Evolutionary conservation across 2,113 vertebrate genomes (phyloP), one percentile per base, ranked within the genome.

Genomic region (Lipophrys pholis): DNA sequence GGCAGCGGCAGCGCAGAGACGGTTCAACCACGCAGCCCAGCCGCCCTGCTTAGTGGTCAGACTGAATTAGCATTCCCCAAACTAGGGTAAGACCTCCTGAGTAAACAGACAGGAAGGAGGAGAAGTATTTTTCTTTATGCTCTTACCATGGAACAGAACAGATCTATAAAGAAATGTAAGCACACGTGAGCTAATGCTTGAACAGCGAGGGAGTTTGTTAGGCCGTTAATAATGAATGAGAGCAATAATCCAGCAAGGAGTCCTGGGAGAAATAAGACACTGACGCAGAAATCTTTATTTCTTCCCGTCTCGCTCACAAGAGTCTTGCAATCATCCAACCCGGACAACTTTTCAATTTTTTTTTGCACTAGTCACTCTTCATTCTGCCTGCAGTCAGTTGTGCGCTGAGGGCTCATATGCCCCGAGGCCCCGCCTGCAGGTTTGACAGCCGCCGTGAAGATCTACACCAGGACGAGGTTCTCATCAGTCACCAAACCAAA

Each of bases 1-100:
- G 65, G 91, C 83, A 60, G 85, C 45, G 89, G 82, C 85, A 57
- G 59, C 80, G 87, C 85, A 74, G 78, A 86, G 84, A 82, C 87
- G 75, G 87, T 90, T 90, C 83, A 89, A 82, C 85, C 85, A 68
- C 79, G 36, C 77, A 82, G 78, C 83, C 80, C 76, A 81, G 80
- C 68, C 84, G 84, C 81, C 85, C 85, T 69, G 80, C 88, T 89
- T 51, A 58, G 84, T 72, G 85, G 85, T 92, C 90, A 87, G 65
- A 87, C 54, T 39, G 85, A 82, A 90, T 92, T 91, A 92, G 78
- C 84, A 75, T 90, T 90, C 4, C 21, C 21, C 21, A 58, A 87
- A 83, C 57, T 83, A 69, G 89, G 81, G 63, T 85, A 73, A 67
- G 64, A 87, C 80, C 76, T 84, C 82, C 68, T 11, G 50, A 71